Percentiles rank a stretch among this genome's conserved stretches.
Evolutionary conservation across 2,888 invertebrate species (phyloP).

Genomic region (Phymatocera aterrima): DNA sequence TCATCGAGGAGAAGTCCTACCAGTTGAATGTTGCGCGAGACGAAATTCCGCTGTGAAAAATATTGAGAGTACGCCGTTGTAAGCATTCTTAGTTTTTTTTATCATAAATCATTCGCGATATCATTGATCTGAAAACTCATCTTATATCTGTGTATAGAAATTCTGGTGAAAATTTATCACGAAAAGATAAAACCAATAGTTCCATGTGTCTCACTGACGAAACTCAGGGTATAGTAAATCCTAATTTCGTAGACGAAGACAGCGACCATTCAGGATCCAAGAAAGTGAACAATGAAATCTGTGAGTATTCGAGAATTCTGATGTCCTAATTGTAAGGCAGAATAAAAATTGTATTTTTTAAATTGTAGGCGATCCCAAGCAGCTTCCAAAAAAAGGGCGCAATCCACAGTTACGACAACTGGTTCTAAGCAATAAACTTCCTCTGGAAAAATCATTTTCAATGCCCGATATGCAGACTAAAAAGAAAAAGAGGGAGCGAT

Average conservation of each 20-base stretch:
- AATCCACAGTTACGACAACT: slow-evolving; percentile 77
- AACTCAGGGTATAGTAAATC: slow-evolving; percentile 16
- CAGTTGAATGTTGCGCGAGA: slow-evolving; percentile 68
- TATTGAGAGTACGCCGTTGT: slow-evolving; percentile 61
- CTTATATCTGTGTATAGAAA: neutral
- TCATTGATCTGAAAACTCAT: neutral
- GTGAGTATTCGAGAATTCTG: neutral
- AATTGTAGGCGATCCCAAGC: neutral
- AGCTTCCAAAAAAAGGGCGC: slow-evolving; percentile 68
- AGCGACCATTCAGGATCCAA: neutral
- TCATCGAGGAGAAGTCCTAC: slow-evolving; percentile 80
- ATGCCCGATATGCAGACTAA: slow-evolving; percentile 90
- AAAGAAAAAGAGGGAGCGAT: slow-evolving; percentile 82
- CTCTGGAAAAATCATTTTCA: slow-evolving; percentile 87
- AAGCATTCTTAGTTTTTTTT: slow-evolving; percentile 55
- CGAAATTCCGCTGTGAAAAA: slow-evolving; percentile 50
- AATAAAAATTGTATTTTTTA: neutral
- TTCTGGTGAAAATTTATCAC: slow-evolving; percentile 13
- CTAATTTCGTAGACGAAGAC: slow-evolving; percentile 12
- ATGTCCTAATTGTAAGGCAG: too few relatives aligned
- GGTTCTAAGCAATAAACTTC: slow-evolving; percentile 78
- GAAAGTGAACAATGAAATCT: neutral
- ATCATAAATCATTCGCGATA: too few relatives aligned
- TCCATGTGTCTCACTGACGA: neutral
- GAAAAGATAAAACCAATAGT: neutral